These are phyloP conservation scores for Glossophaga mutica DNA, from an alignment of 2,797 vertebrate species.

Conservation along the genomic window DNA sequence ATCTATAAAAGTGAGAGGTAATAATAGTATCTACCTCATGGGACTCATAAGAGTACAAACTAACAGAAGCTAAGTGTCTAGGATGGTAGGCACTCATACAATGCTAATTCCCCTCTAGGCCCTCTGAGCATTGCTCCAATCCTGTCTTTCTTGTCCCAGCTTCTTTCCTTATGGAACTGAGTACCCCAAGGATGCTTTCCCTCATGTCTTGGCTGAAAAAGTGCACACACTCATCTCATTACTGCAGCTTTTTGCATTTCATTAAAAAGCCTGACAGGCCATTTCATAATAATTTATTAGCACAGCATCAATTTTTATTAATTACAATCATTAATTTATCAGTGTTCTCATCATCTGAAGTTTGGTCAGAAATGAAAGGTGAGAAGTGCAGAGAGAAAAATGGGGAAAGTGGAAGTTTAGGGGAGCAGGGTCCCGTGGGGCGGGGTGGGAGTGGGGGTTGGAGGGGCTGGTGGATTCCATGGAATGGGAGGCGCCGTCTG, in stretches of 20 bases:
- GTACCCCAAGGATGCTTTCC: slow-evolving; percentile 41
- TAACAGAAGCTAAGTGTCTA: not conserved
- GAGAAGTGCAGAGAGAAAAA: slow-evolving; percentile 65
- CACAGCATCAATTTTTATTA: slow-evolving; percentile 77
- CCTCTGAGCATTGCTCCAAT: not conserved
- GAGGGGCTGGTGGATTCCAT: not conserved
- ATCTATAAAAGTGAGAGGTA: not conserved
- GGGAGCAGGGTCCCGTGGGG: not conserved
- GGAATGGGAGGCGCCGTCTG: not conserved
- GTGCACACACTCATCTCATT: slow-evolving; percentile 70
- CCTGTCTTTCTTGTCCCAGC: not conserved
- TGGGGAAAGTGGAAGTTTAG: not conserved
- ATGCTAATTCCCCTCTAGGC: accelerated
- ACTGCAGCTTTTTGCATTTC: slow-evolving; percentile 75
- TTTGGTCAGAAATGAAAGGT: slow-evolving; percentile 75
- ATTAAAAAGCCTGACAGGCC: slow-evolving; percentile 76
- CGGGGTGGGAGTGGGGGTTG: not conserved
- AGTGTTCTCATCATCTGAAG: slow-evolving; percentile 75
- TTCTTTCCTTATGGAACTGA: not conserved
- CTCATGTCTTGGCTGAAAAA: slow-evolving; percentile 66
- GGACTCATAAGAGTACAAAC: not conserved
- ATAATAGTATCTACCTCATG: accelerated
- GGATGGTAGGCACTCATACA: accelerated
- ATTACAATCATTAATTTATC: slow-evolving; percentile 79
- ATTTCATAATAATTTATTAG: slow-evolving; percentile 80